These are phyloP conservation scores for Triops longicaudatus DNA, from an alignment of 1,140 invertebrate genomes.

Conservation along the genomic window DNA sequence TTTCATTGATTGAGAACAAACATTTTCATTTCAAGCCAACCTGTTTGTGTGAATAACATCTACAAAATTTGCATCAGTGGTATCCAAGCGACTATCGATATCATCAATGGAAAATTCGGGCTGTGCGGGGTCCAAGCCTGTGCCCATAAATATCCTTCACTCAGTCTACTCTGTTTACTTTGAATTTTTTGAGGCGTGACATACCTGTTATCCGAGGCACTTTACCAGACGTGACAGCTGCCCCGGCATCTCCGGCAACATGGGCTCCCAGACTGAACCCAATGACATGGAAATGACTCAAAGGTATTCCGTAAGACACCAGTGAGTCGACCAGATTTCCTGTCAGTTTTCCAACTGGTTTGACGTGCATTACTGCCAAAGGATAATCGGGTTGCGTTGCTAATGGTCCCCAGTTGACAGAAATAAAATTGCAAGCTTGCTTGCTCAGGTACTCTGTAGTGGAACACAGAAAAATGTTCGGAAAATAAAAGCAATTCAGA, in stretches of 20 bases:
- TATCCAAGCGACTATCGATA: slow-evolving; percentile 39
- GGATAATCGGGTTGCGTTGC: slow-evolving; percentile 19
- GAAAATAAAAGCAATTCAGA: no score
- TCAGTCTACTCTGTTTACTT: no score
- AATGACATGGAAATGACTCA: slow-evolving; percentile 36
- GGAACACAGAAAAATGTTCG: no score
- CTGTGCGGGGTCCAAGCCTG: slow-evolving; percentile 49
- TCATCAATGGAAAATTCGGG: slow-evolving; percentile 43
- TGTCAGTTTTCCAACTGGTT: slow-evolving; percentile 23
- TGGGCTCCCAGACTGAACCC: slow-evolving; percentile 39
- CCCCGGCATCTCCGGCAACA: slow-evolving; percentile 36
- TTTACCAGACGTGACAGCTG: slow-evolving; percentile 27
- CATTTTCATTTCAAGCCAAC: slow-evolving; percentile 42
- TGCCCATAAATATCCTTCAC: slow-evolving; percentile 20
- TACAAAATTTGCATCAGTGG: slow-evolving; percentile 46
- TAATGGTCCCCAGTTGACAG: slow-evolving; percentile 25
- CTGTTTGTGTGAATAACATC: slow-evolving; percentile 49
- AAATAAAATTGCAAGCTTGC: slow-evolving; percentile 41
- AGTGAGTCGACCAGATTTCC: slow-evolving; percentile 28
- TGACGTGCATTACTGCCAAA: slow-evolving; percentile 10
- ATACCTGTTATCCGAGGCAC: slow-evolving; percentile 30
- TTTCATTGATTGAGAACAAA: slow-evolving; percentile 38
- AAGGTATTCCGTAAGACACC: slow-evolving; percentile 29
- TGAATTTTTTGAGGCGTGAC: neutral
- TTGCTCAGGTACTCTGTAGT: slow-evolving; percentile 41